phyloP scores from a whole-genome alignment of 2,113 vertebrate genomes.

The Lepus timidus region DNA sequence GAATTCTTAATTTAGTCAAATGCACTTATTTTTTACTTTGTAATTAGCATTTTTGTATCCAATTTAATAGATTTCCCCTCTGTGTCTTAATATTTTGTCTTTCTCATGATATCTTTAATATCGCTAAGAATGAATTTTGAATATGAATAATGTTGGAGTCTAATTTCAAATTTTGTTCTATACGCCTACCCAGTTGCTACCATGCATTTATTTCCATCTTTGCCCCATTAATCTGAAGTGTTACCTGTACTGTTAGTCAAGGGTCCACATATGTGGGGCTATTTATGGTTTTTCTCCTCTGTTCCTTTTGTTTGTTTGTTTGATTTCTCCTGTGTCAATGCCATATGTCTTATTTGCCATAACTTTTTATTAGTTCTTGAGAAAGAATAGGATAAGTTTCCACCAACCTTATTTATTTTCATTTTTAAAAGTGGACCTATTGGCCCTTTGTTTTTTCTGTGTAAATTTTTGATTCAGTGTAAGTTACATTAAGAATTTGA shows the following conservation, averaged over 20 bases:
- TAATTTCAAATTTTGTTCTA: conserved; percentile 38
- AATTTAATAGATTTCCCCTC: background rate
- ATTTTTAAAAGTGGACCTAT: conserved; percentile 17
- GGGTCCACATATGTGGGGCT: background rate
- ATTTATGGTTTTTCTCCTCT: background rate
- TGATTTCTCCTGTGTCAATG: background rate
- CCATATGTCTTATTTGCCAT: background rate
- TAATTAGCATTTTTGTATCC: background rate
- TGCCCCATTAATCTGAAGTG: background rate
- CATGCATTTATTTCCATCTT: background rate
- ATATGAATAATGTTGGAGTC: background rate
- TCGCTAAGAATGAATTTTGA: background rate
- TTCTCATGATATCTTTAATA: background rate
- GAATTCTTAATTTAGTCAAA: conserved; percentile 18
- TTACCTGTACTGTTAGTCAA: background rate
- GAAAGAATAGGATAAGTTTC: background rate
- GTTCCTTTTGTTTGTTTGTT: background rate
- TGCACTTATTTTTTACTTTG: background rate
- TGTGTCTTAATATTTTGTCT: conserved; percentile 24
- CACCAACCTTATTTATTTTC: background rate
- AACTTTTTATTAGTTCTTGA: conserved; percentile 29
- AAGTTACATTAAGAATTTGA: background rate
- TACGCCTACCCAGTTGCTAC: background rate
- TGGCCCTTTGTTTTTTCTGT: background rate
- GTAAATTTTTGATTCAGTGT: conserved; percentile 32